Conservation (phyloP, 2,888 invertebrate genomes). For the Cephus pygmeus region DNA sequence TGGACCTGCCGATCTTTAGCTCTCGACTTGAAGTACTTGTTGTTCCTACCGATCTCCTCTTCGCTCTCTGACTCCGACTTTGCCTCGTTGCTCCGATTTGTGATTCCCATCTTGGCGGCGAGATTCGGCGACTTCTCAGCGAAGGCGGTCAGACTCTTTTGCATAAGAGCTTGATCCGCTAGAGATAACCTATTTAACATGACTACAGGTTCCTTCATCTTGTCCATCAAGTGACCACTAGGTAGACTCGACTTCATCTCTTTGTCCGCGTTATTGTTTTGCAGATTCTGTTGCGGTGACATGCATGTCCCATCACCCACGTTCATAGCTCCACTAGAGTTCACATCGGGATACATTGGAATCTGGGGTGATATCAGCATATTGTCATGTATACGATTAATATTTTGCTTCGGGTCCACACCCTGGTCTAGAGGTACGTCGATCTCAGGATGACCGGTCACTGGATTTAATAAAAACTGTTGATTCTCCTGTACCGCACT, state of each 20-base stretch:
- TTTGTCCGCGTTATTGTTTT: slow-evolving; percentile 46
- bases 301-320: slow-evolving; percentile 23
- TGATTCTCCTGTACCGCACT: slow-evolving; percentile 49
- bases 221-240: slow-evolving; percentile 26
- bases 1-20: slow-evolving; percentile 67
- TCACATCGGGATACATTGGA: slow-evolving; percentile 31
- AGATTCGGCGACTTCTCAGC: slow-evolving; percentile 72
- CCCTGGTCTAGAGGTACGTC: slow-evolving; percentile 54
- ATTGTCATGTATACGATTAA: slow-evolving; percentile 26
- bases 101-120: slow-evolving; percentile 71
- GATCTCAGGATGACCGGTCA: slow-evolving; percentile 57
- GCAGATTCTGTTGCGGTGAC: slow-evolving; percentile 29
- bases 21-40: slow-evolving; percentile 68
- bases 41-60: slow-evolving; percentile 67
- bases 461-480: slow-evolving; percentile 56
- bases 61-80: slow-evolving; percentile 70
- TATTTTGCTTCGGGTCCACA: slow-evolving; percentile 47
- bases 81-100: slow-evolving; percentile 53
- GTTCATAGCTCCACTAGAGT: slow-evolving; percentile 32
- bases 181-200: slow-evolving; percentile 72
- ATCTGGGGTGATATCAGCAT: slow-evolving; percentile 28
- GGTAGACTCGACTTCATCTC: slow-evolving; percentile 34
- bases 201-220: slow-evolving; percentile 72
- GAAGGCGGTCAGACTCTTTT: slow-evolving; percentile 74
- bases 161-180: slow-evolving; percentile 73